These are phyloP conservation scores for Protobothrops mucrosquamatus DNA, from an alignment of 2,113 vertebrate species.

Conservation along the genomic window DNA sequence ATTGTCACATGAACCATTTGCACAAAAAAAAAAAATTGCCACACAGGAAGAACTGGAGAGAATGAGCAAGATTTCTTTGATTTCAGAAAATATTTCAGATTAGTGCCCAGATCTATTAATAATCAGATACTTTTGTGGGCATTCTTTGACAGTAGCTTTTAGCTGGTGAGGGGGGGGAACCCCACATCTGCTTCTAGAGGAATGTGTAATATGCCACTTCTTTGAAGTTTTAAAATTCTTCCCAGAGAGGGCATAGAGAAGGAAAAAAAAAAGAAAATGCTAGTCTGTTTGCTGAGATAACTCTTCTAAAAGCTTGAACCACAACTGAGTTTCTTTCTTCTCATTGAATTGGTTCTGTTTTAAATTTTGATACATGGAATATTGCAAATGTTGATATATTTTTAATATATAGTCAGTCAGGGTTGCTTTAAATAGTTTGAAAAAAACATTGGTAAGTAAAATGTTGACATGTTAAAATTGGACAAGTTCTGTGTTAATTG, in stretches of 20 bases:
- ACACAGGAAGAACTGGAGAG: not conserved
- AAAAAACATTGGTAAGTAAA: conserved; percentile 37
- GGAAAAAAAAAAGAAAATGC: too few species aligned
- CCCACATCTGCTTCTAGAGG: not conserved
- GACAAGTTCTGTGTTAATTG: conserved; percentile 51
- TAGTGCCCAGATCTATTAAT: conserved; percentile 24
- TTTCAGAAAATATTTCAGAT: conserved; percentile 52
- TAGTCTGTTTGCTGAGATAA: not conserved
- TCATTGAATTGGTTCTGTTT: not conserved
- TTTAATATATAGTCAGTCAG: conserved; percentile 17
- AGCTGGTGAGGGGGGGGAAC: not conserved
- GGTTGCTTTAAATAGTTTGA: conserved; percentile 1
- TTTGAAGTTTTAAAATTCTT: conserved; percentile 12
- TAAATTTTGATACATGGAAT: not conserved
- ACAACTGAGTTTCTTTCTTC: not conserved
- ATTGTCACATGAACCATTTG: conserved; percentile 59
- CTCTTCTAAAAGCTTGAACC: not conserved
- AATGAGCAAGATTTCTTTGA: conserved; percentile 1
- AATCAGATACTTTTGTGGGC: not conserved
- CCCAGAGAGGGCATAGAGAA: too few species aligned
- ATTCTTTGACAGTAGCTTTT: conserved; percentile 19
- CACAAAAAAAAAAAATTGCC: conserved; percentile 54
- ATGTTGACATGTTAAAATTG: conserved; percentile 38
- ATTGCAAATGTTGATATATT: not conserved
- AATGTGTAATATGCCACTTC: not conserved